Percentiles rank a stretch among this genome's conserved stretches.
Evolutionary conservation across 2,888 invertebrate genomes (phyloP).

Genomic region (Caenorhabditis virilis): DNA sequence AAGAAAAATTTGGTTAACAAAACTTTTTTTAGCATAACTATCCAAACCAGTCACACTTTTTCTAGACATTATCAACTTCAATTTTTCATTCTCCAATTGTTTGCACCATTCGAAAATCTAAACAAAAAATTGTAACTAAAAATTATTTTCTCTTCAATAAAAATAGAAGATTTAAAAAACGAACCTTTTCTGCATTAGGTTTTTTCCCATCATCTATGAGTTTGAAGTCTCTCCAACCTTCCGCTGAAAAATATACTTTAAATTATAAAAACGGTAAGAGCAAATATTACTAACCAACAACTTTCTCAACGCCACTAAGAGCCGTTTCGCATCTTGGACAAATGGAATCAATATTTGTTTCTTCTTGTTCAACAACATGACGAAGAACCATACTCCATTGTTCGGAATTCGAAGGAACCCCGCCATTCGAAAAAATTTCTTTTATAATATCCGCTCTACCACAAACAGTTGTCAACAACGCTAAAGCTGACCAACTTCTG

Average conservation of each 20-base stretch:
- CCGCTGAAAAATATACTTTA: constrained; percentile 9
- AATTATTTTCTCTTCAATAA: too few relatives aligned
- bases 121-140: too few relatives aligned
- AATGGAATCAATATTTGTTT: constrained; percentile 4
- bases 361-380: constrained; percentile 13
- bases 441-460: constrained; percentile 12
- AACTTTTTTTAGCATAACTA: too few relatives aligned
- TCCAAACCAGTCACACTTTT: too few relatives aligned
- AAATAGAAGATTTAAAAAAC: too few relatives aligned
- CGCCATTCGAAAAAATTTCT: constrained; percentile 16
- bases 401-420: constrained; percentile 9
- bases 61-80: constrained; percentile 17
- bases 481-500: constrained; percentile 31
- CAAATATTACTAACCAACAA: constrained; percentile 6
- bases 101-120: constrained; percentile 30
- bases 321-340: constrained; percentile 45
- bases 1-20: too few relatives aligned
- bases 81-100: constrained; percentile 20
- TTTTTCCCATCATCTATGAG: constrained; percentile 19
- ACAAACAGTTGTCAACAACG: constrained; percentile 37
- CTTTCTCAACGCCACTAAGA: constrained; percentile 26
- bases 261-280: not conserved
- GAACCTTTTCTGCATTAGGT: constrained; percentile 24
- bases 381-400: constrained; percentile 20
- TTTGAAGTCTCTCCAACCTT: constrained; percentile 18